These are phyloP conservation scores for Porites cylindrica DNA, from an alignment of 92 coral and sea anemone genomes.

Conservation along the genomic window DNA sequence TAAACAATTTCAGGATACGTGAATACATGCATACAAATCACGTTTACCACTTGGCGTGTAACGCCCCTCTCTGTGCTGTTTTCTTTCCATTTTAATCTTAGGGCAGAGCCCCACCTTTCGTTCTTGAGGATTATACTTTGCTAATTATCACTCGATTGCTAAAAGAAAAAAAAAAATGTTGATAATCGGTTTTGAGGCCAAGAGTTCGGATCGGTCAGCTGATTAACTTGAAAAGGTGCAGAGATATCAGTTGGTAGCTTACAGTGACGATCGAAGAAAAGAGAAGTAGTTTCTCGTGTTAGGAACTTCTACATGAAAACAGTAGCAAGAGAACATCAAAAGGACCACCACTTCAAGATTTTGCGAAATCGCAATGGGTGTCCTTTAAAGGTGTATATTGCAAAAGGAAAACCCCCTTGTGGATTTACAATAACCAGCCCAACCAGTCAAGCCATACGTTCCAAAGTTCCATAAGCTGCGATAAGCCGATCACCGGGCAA, in stretches of 20 bases:
- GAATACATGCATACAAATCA: not conserved
- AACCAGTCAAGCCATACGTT: conserved; percentile 27
- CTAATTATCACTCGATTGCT: conserved; percentile 39
- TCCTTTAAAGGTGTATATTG: too few relatives aligned
- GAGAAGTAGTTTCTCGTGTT: not conserved
- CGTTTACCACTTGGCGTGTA: conserved; percentile 21
- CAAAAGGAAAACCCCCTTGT: conserved; percentile 1
- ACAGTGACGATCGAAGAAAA: not conserved
- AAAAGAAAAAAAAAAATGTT: too few relatives aligned
- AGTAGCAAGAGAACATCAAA: too few relatives aligned
- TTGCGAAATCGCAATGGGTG: too few relatives aligned
- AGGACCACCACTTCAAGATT: not conserved
- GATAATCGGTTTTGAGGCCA: conserved; percentile 22
- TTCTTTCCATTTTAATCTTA: conserved; percentile 19
- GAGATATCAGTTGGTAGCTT: not conserved
- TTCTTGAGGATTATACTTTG: not conserved
- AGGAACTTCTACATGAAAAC: not conserved
- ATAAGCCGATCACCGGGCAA: conserved; percentile 27
- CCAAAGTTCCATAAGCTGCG: conserved; percentile 9
- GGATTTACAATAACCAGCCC: not conserved
- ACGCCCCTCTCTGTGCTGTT: not conserved
- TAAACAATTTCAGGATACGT: not conserved
- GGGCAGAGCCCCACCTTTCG: not conserved
- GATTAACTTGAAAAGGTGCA: not conserved
- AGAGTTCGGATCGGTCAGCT: conserved; percentile 1